Conservation (phyloP, 2,888 invertebrate genomes). For the Dioctria rufipes region DNA sequence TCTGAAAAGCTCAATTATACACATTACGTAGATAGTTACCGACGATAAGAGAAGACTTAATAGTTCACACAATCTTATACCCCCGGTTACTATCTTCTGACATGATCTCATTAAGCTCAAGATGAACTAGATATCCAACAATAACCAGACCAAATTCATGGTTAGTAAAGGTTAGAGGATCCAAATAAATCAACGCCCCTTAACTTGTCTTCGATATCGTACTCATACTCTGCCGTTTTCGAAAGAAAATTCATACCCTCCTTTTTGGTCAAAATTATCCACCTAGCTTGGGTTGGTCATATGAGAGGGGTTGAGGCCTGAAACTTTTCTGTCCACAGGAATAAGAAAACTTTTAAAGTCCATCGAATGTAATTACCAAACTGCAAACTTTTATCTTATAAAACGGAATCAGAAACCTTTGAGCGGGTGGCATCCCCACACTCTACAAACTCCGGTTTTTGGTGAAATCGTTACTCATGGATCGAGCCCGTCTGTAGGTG, state of each 20-base stretch:
- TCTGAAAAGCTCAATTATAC: slow-evolving; percentile 30
- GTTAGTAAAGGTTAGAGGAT: slow-evolving; percentile 25
- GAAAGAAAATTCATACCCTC: not conserved
- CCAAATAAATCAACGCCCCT: slow-evolving; percentile 57
- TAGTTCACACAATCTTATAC: not conserved
- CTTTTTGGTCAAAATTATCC: slow-evolving; percentile 9
- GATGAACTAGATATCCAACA: slow-evolving; percentile 34
- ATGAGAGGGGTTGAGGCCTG: not conserved
- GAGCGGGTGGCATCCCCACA: not conserved
- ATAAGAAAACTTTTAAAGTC: slow-evolving; percentile 16
- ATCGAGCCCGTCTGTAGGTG: too few species aligned
- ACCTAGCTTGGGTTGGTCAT: not conserved
- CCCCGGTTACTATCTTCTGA: slow-evolving; percentile 12
- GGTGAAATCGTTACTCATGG: not conserved
- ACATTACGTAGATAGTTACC: slow-evolving; percentile 21
- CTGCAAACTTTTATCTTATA: slow-evolving; percentile 48
- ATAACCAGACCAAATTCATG: slow-evolving; percentile 10
- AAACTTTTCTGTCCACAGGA: not conserved
- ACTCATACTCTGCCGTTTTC: not conserved
- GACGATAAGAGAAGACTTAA: not conserved
- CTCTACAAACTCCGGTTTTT: not conserved
- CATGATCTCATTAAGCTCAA: slow-evolving; percentile 51
- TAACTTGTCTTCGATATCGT: slow-evolving; percentile 54
- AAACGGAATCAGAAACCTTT: slow-evolving; percentile 47
- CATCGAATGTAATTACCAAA: slow-evolving; percentile 45